Conservation (phyloP, 2,888 invertebrate species). For the Eupsilia transversa region DNA sequence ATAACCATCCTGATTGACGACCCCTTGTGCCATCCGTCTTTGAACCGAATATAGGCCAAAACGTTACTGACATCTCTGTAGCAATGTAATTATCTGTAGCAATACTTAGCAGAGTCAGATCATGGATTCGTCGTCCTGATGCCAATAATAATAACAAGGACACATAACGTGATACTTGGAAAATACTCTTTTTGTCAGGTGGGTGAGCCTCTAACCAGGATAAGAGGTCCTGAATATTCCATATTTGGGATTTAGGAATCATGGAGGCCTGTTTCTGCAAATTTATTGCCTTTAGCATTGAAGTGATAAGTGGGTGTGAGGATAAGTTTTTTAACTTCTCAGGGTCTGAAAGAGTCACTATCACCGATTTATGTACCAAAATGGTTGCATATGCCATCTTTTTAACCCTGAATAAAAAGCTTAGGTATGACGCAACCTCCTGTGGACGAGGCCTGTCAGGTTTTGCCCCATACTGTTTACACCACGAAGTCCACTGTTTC, state of each 20-base stretch:
- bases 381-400: conserved; percentile 10
- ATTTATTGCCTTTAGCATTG: conserved; percentile 15
- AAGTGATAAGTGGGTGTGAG: conserved; percentile 6
- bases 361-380: too few species aligned
- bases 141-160: conserved; percentile 16
- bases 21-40: conserved; percentile 12
- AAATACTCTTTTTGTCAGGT: conserved; percentile 19
- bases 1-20: conserved; percentile 20
- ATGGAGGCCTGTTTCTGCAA: conserved; percentile 1
- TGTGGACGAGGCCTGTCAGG: conserved; percentile 7
- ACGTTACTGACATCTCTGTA: conserved; percentile 16
- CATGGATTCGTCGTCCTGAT: conserved; percentile 23
- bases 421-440: conserved; percentile 2
- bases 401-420: conserved; percentile 21
- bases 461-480: conserved; percentile 8
- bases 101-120: conserved; percentile 21
- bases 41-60: conserved; percentile 28
- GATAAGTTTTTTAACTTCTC: not conserved
- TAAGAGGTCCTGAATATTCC: conserved; percentile 37
- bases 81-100: not conserved
- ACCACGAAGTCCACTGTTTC: conserved; percentile 13
- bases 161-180: conserved; percentile 31
- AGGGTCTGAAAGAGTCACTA: too few species aligned
- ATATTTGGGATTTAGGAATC: conserved; percentile 19
- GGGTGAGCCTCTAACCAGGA: conserved; percentile 18